phyloP scores from a whole-genome alignment of 30 jellyfish, hydroid and myxozoan genomes.

The Clytia hemisphaerica region DNA sequence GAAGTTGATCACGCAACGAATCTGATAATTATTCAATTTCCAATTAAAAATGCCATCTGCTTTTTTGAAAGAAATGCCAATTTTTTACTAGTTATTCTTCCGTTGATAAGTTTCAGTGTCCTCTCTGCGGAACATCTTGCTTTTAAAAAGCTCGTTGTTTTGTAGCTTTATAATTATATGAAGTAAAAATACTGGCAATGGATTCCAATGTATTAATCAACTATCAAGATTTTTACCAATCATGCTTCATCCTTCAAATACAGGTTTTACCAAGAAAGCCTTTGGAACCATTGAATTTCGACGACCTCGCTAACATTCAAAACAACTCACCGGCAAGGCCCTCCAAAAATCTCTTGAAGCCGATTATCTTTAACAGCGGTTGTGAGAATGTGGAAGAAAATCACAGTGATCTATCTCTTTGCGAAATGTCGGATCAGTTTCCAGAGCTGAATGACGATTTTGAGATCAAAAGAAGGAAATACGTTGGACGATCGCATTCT shows the following conservation, averaged over 20 bases:
- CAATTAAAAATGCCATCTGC: too few species aligned
- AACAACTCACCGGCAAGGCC: too few species aligned
- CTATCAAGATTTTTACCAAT: too few species aligned
- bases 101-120: too few species aligned
- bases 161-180: not conserved
- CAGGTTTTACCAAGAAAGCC: slow-evolving; percentile 9
- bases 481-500: slow-evolving; percentile 48
- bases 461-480: slow-evolving; percentile 8
- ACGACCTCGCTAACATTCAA: not conserved
- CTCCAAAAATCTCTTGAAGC: not conserved
- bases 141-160: not conserved
- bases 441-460: slow-evolving; percentile 31
- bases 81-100: too few species aligned
- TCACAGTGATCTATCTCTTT: slow-evolving; percentile 30
- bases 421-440: slow-evolving; percentile 44
- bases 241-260: not conserved
- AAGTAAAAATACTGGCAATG: not conserved
- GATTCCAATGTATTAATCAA: not conserved
- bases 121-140: too few species aligned
- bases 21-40: too few species aligned
- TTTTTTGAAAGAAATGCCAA: too few species aligned
- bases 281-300: slow-evolving; percentile 24
- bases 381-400: slow-evolving; percentile 28
- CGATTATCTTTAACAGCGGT: not conserved
- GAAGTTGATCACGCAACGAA: too few species aligned